Base-by-base conservation (phyloP, 2,888 invertebrate genomes). In the Gymnosoma rotundatum region DNA sequence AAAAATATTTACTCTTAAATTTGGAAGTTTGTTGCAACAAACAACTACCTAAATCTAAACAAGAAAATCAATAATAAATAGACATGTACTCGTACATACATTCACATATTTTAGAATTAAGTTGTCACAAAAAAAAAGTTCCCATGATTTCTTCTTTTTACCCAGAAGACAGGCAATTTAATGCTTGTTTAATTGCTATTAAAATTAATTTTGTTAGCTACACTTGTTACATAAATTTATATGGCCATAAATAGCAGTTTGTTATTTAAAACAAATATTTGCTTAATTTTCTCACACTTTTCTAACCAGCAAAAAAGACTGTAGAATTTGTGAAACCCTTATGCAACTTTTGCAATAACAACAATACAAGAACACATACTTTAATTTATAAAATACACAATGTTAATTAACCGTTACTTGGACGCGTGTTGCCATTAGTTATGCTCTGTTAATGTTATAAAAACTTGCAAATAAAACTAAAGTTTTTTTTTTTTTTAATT, bases 351-450 rank as follows among this genome's bases (percentile, higher is more conserved):
- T 48, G 2, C 12, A n/a, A 10, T 9, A 38, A 38, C 8, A 12
- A 42, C 8, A 25, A n/a, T 2, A 14, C 52, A 36, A 10, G 7
- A 6, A 12, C 16, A 50, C 36, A n/a, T 20, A 70, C 36, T 14
- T 48, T 0, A 14, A 42, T 32, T 38, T 32, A 36, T 38, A 16
- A 2, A 50, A 60, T 75, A 69, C 74, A 74, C 45, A 60, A 58
- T 81, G 52, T 69, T 81, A 81, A 81, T 84, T 84, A 84, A 84
- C 14, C 83, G 78, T 84, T 78, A 52, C 78, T 36, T 45, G 58
- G 69, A 64, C 80, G 83, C 78, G 83, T 84, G 83, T 69, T 78
- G 54, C 8, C 56, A 73, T 78, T 81, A 84, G 83, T 74, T 81
- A 74, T 74, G 80, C 80, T 36, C 25, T 20, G 32, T 67, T 56